phyloP scores from a whole-genome alignment of 2,888 invertebrate species.

The Bimastos eiseni region DNA sequence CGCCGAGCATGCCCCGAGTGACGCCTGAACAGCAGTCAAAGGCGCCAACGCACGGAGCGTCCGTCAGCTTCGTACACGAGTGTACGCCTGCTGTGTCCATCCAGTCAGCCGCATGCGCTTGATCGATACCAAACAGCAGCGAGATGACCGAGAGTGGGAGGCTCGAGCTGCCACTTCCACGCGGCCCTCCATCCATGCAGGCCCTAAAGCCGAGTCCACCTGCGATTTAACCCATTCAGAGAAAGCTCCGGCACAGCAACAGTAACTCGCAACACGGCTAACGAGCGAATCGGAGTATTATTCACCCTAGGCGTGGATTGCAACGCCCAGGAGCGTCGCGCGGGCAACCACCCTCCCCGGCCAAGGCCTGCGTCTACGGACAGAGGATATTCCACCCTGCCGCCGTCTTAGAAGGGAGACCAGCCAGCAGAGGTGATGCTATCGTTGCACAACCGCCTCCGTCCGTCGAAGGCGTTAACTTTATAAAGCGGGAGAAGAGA shows the following conservation, averaged over 20 bases:
- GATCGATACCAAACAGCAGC: conserved; percentile 2
- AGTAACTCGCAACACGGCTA: not conserved
- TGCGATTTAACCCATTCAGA: not conserved
- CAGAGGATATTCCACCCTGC: too few species aligned
- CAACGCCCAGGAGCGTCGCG: too few species aligned
- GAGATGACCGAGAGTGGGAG: not conserved
- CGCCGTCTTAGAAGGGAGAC: too few species aligned
- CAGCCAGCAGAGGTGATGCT: not conserved
- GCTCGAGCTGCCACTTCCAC: too few species aligned
- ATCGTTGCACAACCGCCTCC: not conserved
- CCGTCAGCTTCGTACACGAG: not conserved
- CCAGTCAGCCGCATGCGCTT: not conserved
- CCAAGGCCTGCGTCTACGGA: too few species aligned
- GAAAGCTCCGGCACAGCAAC: not conserved
- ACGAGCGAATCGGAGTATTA: not conserved
- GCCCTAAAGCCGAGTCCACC: not conserved
- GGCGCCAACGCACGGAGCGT: not conserved
- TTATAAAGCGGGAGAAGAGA: not conserved
- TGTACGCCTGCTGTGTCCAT: not conserved
- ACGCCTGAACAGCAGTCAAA: not conserved
- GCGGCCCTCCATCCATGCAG: not conserved
- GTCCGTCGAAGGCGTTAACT: not conserved
- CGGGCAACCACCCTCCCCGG: too few species aligned
- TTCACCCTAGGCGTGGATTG: too few species aligned
- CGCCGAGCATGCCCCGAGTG: not conserved